Evolutionary conservation across 1,140 invertebrate species (phyloP), one percentile per base, ranked within the genome.

Genomic region (Pomacea maculata): DNA sequence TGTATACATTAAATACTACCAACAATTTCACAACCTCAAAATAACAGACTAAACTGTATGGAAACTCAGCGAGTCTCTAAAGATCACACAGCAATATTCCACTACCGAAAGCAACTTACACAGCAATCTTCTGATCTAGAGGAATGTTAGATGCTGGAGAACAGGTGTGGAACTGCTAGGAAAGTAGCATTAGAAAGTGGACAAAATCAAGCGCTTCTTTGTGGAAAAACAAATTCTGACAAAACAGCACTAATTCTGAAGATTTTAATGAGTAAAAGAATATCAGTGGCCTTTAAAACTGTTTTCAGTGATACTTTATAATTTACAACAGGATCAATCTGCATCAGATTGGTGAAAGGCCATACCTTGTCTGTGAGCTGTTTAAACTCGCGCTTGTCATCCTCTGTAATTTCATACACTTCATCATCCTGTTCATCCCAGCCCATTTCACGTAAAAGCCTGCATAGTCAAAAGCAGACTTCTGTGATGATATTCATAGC

Each of bases 401-500:
- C 91, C 82, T 92, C 91, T 4, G 91, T 92, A 19, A 92, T 88
- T 52, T 88, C 90, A 85, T 92, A 91, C 21, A 88, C 87, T 65
- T 89, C 90, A 45, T 90, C 88, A n/a, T 91, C 90, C 45, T 87
- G 87, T 83, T 89, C 90, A 83, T 90, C 90, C 91, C 91, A 92
- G 63, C 91, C 91, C 90, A 92, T 91, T 83, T 90, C 89, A 72
- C 88, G 87, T 63, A 92, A 80, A 29, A 92, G 84, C 72, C 91
- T 91, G 70, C 25, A 25, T 25, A 25, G 25, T 25, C 25, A 25
- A 25, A 25, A 25, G 25, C 25, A 25, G 25, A 25, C 25, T 25
- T 25, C 25, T 25, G 25, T 25, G 25, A 25, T 25, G 1, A 45
- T 45, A 45, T 45, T 45, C 34, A 6, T 45, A 45, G 34, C 34